Percentiles rank a stretch among this genome's conserved stretches.
Evolutionary conservation across 2,888 invertebrate species (phyloP).

Genomic region (Galeopsomyia nigrocyanea): DNA sequence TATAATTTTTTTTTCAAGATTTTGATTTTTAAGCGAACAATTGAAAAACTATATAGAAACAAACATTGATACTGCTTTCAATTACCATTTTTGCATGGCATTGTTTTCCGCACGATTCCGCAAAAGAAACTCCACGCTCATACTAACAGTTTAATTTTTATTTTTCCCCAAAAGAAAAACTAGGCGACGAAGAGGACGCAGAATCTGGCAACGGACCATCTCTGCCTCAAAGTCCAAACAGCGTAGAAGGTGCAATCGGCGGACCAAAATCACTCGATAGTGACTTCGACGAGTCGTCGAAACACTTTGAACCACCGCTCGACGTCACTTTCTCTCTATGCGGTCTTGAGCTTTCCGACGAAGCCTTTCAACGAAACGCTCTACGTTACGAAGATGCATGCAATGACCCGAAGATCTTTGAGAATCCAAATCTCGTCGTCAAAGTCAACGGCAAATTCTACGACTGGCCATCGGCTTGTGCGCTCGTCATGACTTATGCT

Average conservation of each 20-base stretch:
- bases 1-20: no score
- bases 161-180: conserved; percentile 36
- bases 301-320: conserved; percentile 38
- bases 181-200: conserved; percentile 88
- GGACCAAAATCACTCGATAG: conserved; percentile 83
- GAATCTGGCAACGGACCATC: conserved; percentile 98
- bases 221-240: conserved; percentile 92
- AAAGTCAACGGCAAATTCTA: conserved; percentile 89
- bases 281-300: conserved; percentile 82
- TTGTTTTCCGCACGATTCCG: no score
- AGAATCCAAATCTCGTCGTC: conserved; percentile 87
- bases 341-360: conserved; percentile 75
- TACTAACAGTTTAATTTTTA: not conserved
- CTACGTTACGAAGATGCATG: conserved; percentile 73
- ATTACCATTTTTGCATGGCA: not conserved
- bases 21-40: not conserved
- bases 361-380: conserved; percentile 75
- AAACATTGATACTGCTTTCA: conserved; percentile 1
- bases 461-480: conserved; percentile 92
- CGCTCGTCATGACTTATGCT: conserved; percentile 88
- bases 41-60: not conserved
- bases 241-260: conserved; percentile 82
- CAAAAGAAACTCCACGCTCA: no score
- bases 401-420: conserved; percentile 80
- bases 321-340: conserved; percentile 85